Evolutionary conservation across 2,888 invertebrate genomes (phyloP), one percentile per base, ranked within the genome.

Genomic region (Aplocera efformata): DNA sequence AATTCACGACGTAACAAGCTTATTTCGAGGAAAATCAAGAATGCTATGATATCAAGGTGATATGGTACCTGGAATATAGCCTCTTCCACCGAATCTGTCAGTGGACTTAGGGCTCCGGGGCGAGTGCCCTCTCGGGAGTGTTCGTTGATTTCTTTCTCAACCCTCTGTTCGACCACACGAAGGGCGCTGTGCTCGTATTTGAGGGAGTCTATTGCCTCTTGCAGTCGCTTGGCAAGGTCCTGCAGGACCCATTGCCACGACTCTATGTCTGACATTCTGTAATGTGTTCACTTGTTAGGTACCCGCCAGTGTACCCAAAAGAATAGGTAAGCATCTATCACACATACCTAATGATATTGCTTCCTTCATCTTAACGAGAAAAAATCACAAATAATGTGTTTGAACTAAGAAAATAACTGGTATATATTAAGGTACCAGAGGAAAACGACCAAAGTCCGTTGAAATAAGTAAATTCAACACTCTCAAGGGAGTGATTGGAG

Each of bases 181-280:
- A 85, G 44, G 1, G 85, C 80, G 1, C 79, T 72, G 23, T 71
- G 70, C 42, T 88, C 86, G 25, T 88, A 67, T 5, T 62, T 56
- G 0, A 88, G 59, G 1, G 72, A 59, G 0, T 29, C 58, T 7
- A 72, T 58, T 0, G 74, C 72, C 6, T 84, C 83, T 1, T 67
- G 63, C 1, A 88, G 51, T 1, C 86, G 76, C 42, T 74, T 77
- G 0, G 64, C 59, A 1, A 88, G 58, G 40, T 88, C 86, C 39
- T 74, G 62, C 0, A 86, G 54, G 0, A 86, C 82, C 86, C 86
- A 86, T 3, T 70, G 72, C 86, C 86, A 88, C 5, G 84, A 82
- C 1, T 71, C 63, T 37, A 88, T 71, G 13, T 84, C 82, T 39
- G 85, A 68, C 47, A 88, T 78, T 63, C 86, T 85, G 38, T 6